Conservation (phyloP, 2,797 vertebrate species). For the Scleropages formosus region DNA sequence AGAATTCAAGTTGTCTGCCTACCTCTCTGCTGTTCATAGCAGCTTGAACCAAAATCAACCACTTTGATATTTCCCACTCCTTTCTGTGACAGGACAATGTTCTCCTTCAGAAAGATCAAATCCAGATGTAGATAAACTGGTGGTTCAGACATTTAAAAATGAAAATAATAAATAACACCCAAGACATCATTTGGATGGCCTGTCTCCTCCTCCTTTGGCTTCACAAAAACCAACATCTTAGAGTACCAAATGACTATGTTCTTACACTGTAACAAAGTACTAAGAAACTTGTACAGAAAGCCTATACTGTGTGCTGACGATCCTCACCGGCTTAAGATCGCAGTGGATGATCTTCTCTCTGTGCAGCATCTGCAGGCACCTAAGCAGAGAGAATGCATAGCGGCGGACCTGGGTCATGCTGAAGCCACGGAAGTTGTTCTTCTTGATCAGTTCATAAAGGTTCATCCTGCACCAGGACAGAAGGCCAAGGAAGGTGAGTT, state of each 20-base stretch:
- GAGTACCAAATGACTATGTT: no score
- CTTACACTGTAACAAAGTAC: no score
- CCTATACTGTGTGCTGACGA: no score
- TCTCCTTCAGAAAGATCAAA: slow-evolving; percentile 73
- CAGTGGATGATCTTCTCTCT: slow-evolving; percentile 92
- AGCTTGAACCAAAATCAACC: slow-evolving; percentile 94
- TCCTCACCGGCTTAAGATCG: slow-evolving; percentile 86
- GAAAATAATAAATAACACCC: background rate
- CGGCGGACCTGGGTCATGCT: slow-evolving; percentile 81
- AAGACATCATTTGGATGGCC: background rate
- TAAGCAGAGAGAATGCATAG: slow-evolving; percentile 82
- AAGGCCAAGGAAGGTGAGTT: background rate
- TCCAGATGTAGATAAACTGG: background rate
- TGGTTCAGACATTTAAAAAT: background rate
- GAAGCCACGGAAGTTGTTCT: slow-evolving; percentile 93
- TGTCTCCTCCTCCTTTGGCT: no score
- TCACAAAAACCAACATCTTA: no score
- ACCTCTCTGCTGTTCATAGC: slow-evolving; percentile 92
- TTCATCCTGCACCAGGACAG: slow-evolving; percentile 74
- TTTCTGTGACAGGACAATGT: slow-evolving; percentile 84
- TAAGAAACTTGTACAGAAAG: no score
- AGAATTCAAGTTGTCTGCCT: slow-evolving; percentile 33
- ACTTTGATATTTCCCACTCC: slow-evolving; percentile 91
- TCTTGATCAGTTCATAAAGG: slow-evolving; percentile 90
- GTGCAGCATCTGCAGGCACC: slow-evolving; percentile 88